Evolutionary conservation across 2,888 invertebrate genomes (phyloP), one percentile per base, ranked within the genome.

Genomic region (Agonopterix alstromeriana): DNA sequence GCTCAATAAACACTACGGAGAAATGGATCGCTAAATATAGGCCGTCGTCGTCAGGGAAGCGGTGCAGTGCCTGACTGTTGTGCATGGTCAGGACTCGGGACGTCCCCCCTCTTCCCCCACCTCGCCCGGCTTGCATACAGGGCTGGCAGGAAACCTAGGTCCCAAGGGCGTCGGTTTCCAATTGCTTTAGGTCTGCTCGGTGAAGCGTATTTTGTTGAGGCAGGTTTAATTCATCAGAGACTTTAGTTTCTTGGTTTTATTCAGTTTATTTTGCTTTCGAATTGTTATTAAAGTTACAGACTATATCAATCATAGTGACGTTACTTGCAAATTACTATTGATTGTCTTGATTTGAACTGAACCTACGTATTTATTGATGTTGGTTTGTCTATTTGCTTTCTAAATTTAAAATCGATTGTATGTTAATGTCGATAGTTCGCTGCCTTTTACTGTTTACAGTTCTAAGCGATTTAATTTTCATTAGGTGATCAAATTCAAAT

Each of bases 11-110:
- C 54, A 61, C 61, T 63, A 61, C 57, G 55, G 66, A 61, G 70
- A 75, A 82, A 77, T 82, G 80, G 78, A 80, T 67, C 60, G 73
- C 83, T 86, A 85, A 85, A 85, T 84, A 85, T 86, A 85, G 82
- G 76, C 72, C 73, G 75, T 52, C 57, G 48, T 45, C 50, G 52
- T 53, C 52, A 48, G 63, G 61, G 64, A 63, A 60, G 60, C 61
- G 58, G 53, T 38, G 56, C 56, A 48, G 61, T 64, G 65, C 61
- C 68, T 65, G 62, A 17, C 17, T 17, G 80, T 84, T 86, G 85
- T 78, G 81, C 82, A 72, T 84, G 86, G 87, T 86, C 85, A 86
- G 84, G 84, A 73, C 69, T 76, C 60, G 52, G 54, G 27, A 27
- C 27, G 27, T 27, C 58, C 56, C 58, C 55, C 64, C 60, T 65